phyloP scores from a whole-genome alignment of 2,888 invertebrate genomes.

The Nymphalis urticae region DNA sequence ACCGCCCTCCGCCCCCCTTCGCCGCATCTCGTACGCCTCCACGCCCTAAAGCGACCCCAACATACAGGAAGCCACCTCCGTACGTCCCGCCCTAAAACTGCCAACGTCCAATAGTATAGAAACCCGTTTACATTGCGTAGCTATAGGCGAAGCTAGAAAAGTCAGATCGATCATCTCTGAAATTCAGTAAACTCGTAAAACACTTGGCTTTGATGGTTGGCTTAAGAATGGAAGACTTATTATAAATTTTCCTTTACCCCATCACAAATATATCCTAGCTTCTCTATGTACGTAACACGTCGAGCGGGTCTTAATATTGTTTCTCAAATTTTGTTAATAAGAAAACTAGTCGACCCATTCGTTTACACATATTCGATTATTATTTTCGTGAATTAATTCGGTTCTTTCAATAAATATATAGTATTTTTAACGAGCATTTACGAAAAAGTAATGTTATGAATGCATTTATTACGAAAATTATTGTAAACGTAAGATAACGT shows the following conservation, averaged over 20 bases:
- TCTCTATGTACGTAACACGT: constrained; percentile 29
- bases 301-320: constrained; percentile 44
- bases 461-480: constrained; percentile 60
- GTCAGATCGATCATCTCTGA: background rate
- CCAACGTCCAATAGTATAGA: constrained; percentile 23
- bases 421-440: constrained; percentile 39
- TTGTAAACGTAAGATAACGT: constrained; percentile 40
- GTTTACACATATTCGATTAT: constrained; percentile 41
- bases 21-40: constrained; percentile 88
- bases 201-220: background rate
- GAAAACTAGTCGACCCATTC: constrained; percentile 49
- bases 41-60: constrained; percentile 92
- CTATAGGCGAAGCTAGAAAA: constrained; percentile 23
- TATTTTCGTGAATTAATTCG: constrained; percentile 38
- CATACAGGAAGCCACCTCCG: constrained; percentile 97
- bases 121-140: constrained; percentile 21
- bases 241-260: background rate
- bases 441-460: constrained; percentile 41
- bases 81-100: constrained; percentile 96
- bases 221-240: background rate
- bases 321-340: constrained; percentile 39
- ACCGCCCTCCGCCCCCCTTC: constrained; percentile 95
- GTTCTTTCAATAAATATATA: constrained; percentile 35
- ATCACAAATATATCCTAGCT: background rate
- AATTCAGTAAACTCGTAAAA: background rate